phyloP scores from a whole-genome alignment of 2,113 vertebrate species.

The Ophiodon elongatus region DNA sequence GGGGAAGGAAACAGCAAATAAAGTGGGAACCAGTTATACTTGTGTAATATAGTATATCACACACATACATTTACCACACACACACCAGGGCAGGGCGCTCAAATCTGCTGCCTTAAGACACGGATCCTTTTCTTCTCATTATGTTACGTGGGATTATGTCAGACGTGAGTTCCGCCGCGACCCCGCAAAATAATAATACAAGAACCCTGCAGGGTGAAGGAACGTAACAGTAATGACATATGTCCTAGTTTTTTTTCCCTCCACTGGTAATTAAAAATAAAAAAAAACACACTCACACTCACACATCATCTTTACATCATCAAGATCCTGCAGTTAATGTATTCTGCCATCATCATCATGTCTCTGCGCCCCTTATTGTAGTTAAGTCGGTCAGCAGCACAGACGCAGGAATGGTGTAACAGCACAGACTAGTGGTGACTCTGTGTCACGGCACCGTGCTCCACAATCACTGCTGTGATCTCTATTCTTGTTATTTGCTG shows the following conservation, averaged over 20 bases:
- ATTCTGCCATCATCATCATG: constrained; percentile 73
- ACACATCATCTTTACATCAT: constrained; percentile 50
- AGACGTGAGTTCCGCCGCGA: neutral
- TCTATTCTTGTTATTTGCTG: neutral
- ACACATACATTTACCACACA: constrained; percentile 36
- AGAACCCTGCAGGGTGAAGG: neutral
- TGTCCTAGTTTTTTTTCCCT: constrained; percentile 30
- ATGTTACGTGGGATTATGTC: neutral
- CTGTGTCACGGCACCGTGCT: constrained; percentile 34
- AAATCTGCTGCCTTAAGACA: neutral
- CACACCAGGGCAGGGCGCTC: neutral
- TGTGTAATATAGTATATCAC: too few relatives aligned
- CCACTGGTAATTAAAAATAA: constrained; percentile 35
- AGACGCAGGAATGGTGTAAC: constrained; percentile 65
- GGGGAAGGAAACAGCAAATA: constrained; percentile 50
- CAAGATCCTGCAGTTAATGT: constrained; percentile 60
- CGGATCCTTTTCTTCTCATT: constrained; percentile 13
- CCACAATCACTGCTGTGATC: neutral
- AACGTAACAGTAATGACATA: constrained; percentile 2
- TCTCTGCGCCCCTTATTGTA: constrained; percentile 54
- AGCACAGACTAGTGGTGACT: constrained; percentile 76
- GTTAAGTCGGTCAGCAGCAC: constrained; percentile 72
- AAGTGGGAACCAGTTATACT: constrained; percentile 56
- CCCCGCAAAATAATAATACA: neutral
- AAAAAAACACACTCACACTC: too few relatives aligned